These are phyloP conservation scores for Sylvia borin DNA, from an alignment of 2,797 vertebrate species.

Conservation along the genomic window DNA sequence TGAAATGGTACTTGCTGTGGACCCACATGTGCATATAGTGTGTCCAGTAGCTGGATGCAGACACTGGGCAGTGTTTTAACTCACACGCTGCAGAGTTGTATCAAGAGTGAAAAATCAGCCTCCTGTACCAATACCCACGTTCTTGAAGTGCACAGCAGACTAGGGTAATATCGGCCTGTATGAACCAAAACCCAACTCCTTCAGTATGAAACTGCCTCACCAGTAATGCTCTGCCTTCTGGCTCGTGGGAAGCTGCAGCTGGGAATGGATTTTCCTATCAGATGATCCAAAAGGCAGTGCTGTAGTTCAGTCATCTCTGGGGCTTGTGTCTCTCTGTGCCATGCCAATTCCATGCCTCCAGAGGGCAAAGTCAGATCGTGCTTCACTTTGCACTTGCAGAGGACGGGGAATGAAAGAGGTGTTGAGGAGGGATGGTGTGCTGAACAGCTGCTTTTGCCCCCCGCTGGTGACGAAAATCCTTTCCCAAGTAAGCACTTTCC, in stretches of 20 bases:
- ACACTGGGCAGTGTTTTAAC: neutral
- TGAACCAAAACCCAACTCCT: neutral
- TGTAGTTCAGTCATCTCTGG: neutral
- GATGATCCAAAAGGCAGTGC: neutral
- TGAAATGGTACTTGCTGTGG: neutral
- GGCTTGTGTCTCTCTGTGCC: neutral
- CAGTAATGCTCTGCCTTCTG: neutral
- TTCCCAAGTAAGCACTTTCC: neutral
- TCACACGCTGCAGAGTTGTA: neutral
- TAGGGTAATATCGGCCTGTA: neutral
- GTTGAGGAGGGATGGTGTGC: neutral
- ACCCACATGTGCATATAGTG: fast-evolving
- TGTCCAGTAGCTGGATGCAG: neutral
- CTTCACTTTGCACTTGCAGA: neutral
- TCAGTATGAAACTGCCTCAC: neutral
- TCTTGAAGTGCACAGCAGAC: neutral
- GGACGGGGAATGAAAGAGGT: neutral
- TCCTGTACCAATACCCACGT: fast-evolving
- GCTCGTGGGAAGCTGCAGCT: neutral
- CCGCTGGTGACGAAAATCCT: neutral
- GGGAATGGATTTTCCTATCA: neutral
- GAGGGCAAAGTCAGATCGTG: constrained; percentile 68
- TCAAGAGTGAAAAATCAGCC: neutral
- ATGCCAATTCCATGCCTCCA: constrained; percentile 54
- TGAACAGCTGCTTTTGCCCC: neutral